Conservation (phyloP, 2,113 vertebrate genomes). For the Natator depressus region DNA sequence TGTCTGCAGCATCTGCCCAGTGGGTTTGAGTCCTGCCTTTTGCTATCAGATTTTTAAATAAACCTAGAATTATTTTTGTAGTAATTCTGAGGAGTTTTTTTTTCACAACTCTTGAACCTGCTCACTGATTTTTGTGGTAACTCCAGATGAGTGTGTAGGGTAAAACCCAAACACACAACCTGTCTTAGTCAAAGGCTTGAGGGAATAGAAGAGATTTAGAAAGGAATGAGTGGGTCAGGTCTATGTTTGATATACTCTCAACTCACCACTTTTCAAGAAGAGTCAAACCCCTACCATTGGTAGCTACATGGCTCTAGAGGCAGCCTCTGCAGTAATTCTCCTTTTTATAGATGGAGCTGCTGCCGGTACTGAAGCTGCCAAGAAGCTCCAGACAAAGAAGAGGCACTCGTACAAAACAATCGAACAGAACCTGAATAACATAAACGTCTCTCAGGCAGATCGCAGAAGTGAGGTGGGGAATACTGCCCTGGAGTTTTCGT, state of each 20-base stretch:
- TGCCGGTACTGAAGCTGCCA: constrained; percentile 40
- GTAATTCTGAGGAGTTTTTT: neutral
- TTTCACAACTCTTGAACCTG: neutral
- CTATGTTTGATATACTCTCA: neutral
- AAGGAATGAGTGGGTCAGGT: neutral
- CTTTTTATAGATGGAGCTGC: constrained; percentile 30
- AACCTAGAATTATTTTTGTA: neutral
- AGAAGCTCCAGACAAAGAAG: constrained; percentile 81
- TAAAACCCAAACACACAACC: neutral
- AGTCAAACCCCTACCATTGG: neutral
- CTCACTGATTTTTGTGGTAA: neutral
- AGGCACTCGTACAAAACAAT: constrained; percentile 85
- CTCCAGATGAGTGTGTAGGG: neutral
- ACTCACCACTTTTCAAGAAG: neutral
- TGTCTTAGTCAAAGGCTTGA: neutral
- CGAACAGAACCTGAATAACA: constrained; percentile 89
- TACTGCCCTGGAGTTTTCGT: neutral
- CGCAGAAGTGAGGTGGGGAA: constrained; percentile 84
- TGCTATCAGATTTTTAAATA: neutral
- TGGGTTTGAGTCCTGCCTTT: neutral
- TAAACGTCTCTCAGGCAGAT: constrained; percentile 83
- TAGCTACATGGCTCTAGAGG: too few relatives aligned
- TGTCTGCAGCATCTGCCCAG: neutral
- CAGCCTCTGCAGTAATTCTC: neutral
- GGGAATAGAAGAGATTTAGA: neutral